A percentile compares a stretch with the other conserved stretches of the same genome.
phyloP scores from a whole-genome alignment of 2,797 vertebrate genomes.

The Pseudocheirus occidentalis region DNA sequence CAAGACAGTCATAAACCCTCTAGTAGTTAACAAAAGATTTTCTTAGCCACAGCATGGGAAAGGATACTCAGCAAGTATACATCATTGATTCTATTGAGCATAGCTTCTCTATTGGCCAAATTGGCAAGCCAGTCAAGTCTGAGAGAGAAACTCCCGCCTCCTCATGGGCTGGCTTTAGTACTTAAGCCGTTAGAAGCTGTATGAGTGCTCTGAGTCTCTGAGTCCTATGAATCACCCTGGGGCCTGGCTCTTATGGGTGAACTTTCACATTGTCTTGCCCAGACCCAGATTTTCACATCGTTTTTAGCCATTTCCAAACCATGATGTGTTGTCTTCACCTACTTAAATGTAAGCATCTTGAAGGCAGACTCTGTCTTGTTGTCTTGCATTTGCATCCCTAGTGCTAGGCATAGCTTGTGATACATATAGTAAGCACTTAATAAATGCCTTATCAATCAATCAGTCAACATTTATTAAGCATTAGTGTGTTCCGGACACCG shows the following conservation, averaged over 20 bases:
- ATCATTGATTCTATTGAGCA: not conserved
- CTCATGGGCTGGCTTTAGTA: not conserved
- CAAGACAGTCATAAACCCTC: not conserved
- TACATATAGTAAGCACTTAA: not conserved
- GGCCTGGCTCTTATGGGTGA: not conserved
- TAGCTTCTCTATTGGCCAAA: not conserved
- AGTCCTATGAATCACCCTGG: not conserved
- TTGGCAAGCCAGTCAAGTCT: not conserved
- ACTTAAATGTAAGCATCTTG: not conserved
- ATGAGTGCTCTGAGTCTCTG: not conserved
- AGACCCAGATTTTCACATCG: not conserved
- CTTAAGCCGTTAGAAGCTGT: not conserved
- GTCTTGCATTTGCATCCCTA: not conserved
- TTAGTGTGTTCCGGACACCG: not conserved
- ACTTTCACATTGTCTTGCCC: not conserved
- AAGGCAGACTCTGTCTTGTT: not conserved
- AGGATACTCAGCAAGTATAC: not conserved
- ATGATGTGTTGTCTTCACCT: not conserved
- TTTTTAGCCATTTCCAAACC: not conserved
- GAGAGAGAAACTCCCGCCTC: not conserved
- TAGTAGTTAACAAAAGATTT: not conserved
- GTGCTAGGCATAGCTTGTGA: not conserved
- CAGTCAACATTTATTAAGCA: not conserved
- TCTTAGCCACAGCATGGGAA: not conserved
- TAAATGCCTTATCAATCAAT: not conserved